Percentiles rank a stretch among this genome's conserved stretches.
These are phyloP conservation scores for Acropternis orthonyx DNA, from an alignment of 2,797 vertebrate species.

Conservation along the genomic window DNA sequence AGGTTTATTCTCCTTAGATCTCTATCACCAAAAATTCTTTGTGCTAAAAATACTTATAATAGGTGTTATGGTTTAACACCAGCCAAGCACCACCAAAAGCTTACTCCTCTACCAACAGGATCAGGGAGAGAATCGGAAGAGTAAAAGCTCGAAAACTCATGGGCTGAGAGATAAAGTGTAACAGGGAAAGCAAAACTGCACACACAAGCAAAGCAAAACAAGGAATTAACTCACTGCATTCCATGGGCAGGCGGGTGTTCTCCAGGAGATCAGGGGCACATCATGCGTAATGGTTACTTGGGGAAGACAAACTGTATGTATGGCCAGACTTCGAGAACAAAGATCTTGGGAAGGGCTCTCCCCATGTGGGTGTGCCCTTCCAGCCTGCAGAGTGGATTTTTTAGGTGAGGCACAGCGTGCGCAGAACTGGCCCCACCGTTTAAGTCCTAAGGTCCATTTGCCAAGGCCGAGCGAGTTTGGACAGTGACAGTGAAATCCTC, in stretches of 20 bases:
- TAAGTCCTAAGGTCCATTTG: too few relatives aligned
- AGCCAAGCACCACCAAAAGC: neutral
- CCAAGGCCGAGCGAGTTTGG: too few relatives aligned
- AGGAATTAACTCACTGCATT: neutral
- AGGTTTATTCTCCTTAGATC: neutral
- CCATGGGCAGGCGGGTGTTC: neutral
- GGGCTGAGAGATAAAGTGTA: too few relatives aligned
- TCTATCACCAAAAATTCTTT: neutral
- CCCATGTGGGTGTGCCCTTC: too few relatives aligned
- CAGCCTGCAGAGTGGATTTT: too few relatives aligned
- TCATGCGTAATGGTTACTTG: too few relatives aligned
- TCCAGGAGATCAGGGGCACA: neutral
- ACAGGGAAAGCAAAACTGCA: neutral
- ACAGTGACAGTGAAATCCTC: too few relatives aligned
- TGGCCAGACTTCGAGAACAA: too few relatives aligned
- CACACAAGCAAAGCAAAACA: neutral
- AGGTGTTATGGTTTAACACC: neutral
- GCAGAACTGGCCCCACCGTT: too few relatives aligned
- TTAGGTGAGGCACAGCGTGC: too few relatives aligned
- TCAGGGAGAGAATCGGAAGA: neutral
- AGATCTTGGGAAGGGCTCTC: too few relatives aligned
- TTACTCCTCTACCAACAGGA: neutral
- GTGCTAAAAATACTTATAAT: neutral
- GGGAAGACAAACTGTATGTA: neutral
- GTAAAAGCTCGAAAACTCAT: neutral